A percentile compares a stretch with the other conserved stretches of the same genome.
These are phyloP conservation scores for Cassiopea andromeda DNA, from an alignment of 30 jellyfish, hydroid and myxozoan genomes.

Conservation along the genomic window DNA sequence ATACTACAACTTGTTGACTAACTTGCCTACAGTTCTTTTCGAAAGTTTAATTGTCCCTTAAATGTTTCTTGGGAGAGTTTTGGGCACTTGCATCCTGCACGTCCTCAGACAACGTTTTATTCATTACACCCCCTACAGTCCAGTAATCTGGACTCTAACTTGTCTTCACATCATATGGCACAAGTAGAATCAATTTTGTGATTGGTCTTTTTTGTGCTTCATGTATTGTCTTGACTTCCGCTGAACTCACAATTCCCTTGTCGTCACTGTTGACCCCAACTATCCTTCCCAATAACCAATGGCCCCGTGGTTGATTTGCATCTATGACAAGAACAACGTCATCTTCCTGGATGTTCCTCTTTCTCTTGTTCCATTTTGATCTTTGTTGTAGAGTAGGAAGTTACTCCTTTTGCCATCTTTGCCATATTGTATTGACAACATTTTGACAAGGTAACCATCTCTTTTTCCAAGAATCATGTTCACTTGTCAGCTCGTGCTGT, in stretches of 20 bases:
- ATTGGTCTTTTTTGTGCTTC: constrained; percentile 26
- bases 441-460: constrained; percentile 13
- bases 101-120: background rate
- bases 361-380: constrained; percentile 24
- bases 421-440: constrained; percentile 32
- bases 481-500: constrained; percentile 30
- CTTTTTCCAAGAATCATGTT: background rate
- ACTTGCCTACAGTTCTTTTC: no score
- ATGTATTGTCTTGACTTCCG: constrained; percentile 10
- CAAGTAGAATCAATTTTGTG: constrained; percentile 25
- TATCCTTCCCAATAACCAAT: constrained; percentile 40
- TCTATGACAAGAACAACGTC: constrained; percentile 37
- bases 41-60: no score
- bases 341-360: constrained; percentile 30
- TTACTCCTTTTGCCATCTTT: constrained; percentile 30
- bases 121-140: constrained; percentile 53
- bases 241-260: constrained; percentile 38
- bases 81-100: background rate
- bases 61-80: background rate
- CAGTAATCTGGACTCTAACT: constrained; percentile 59
- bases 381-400: constrained; percentile 37
- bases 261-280: constrained; percentile 30
- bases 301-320: constrained; percentile 41
- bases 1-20: no score
- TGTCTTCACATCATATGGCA: constrained; percentile 35